Base-by-base conservation (phyloP, 2,888 invertebrate species). In the Polietes domitor region DNA sequence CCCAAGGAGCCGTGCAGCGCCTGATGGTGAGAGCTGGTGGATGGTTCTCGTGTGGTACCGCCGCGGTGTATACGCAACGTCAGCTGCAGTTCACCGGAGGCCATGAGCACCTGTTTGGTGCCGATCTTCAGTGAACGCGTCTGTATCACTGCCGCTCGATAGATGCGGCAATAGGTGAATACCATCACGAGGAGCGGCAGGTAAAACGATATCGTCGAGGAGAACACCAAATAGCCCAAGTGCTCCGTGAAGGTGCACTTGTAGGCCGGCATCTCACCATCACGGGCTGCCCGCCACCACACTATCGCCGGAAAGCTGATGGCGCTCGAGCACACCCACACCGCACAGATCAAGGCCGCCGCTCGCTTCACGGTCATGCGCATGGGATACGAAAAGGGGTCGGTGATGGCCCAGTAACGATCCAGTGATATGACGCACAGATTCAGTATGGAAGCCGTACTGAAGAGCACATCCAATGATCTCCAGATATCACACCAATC, bases 401-500 rank as follows among this genome's bases (percentile, higher is more conserved):
- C 98, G 15, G 98, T 98, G 85, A 99, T 99, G 63, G 99, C 99
- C 98, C 99, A 98, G 92, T 99, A 99, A 19, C 98, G 95, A 92
- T 99, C 99, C 88, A 99, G 92, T 0, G 98, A 98, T 89, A 99
- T 99, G 37, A 99, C 98, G 92, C 99, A 99, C 76, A 99, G 93
- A 93, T 99, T 99, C 72, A 99, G 94, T 88, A 99, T 99, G 12
- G 98, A 98, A 5, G 99, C 99, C 0, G 99, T 99, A 88, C 98
- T 98, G 88, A 98, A 99, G 1, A 99, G 94, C 1, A 99, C 99
- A 91, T 99, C 99, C 85, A 99, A 92, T 0, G 98, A 98, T 76
- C 98, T 95, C 98, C 99, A 99, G 24, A 98, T 95, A 91, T 99
- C 99, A 92, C 99, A 99, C 97, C 98, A 98, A 89, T 97, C 96